These are phyloP conservation scores for Morinoia aosen DNA, from an alignment of 2,888 invertebrate genomes.

Conservation along the genomic window DNA sequence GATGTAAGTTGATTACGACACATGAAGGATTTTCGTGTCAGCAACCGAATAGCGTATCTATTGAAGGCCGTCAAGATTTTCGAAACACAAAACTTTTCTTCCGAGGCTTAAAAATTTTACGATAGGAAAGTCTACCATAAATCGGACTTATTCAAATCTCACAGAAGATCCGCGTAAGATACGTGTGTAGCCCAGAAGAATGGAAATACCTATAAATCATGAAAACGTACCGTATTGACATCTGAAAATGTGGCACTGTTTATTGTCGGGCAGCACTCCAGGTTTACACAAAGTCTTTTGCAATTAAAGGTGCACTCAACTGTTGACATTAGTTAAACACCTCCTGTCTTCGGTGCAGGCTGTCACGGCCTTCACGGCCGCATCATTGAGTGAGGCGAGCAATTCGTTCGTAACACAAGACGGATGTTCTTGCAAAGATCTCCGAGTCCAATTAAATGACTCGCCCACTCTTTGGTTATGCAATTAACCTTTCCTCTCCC, in stretches of 20 bases:
- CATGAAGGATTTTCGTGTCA: neutral
- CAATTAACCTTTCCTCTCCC: conserved; percentile 31
- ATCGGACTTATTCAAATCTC: neutral
- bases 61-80: neutral
- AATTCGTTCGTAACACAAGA: conserved; percentile 13
- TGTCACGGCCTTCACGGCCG: conserved; percentile 16
- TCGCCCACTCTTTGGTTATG: conserved; percentile 23
- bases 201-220: neutral
- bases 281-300: neutral
- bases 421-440: conserved; percentile 41
- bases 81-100: neutral
- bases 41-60: neutral
- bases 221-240: neutral
- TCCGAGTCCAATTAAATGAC: conserved; percentile 48
- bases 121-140: neutral
- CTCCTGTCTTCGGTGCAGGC: neutral
- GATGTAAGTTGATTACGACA: neutral
- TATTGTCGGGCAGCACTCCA: neutral
- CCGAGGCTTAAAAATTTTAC: neutral
- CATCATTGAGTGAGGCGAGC: conserved; percentile 22
- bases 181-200: neutral
- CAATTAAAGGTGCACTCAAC: neutral
- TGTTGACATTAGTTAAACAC: conserved; percentile 17
- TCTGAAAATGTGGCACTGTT: neutral
- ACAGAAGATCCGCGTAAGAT: neutral